phyloP scores from a whole-genome alignment of 2,797 vertebrate species.

The Hemitrygon akajei region DNA sequence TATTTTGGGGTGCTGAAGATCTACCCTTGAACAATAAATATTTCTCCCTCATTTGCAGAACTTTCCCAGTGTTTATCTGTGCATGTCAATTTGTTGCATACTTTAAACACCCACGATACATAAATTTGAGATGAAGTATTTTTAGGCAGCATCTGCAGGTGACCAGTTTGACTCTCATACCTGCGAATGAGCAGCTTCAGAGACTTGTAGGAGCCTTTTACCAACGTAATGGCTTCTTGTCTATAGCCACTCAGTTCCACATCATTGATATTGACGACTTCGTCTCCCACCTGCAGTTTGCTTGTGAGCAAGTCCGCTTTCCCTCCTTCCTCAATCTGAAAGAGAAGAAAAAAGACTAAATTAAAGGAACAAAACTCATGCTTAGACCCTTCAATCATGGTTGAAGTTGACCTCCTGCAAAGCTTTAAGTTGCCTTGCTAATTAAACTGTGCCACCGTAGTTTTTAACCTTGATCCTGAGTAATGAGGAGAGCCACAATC shows the following conservation, averaged over 20 bases:
- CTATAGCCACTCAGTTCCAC: constrained; percentile 76
- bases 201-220: constrained; percentile 82
- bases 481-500: constrained; percentile 16
- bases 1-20: background rate
- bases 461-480: constrained; percentile 36
- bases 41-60: background rate
- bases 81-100: background rate
- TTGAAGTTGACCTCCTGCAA: constrained; percentile 22
- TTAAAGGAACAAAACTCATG: constrained; percentile 1
- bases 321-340: constrained; percentile 76
- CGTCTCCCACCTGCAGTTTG: constrained; percentile 72
- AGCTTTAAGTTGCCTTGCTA: constrained; percentile 22
- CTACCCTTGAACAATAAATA: background rate
- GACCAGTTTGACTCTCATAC: constrained; percentile 51
- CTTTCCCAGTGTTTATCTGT: background rate
- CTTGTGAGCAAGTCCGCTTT: constrained; percentile 66
- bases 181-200: constrained; percentile 76
- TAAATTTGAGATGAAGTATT: background rate
- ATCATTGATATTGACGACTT: constrained; percentile 77
- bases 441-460: constrained; percentile 24
- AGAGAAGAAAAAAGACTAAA: constrained; percentile 34
- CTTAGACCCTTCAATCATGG: constrained; percentile 28
- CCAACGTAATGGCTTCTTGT: constrained; percentile 78
- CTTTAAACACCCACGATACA: background rate
- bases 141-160: background rate